Percentiles rank a stretch among this genome's conserved stretches.
phyloP scores from a whole-genome alignment of 2,888 invertebrate species.

The Amaurobius ferox region DNA sequence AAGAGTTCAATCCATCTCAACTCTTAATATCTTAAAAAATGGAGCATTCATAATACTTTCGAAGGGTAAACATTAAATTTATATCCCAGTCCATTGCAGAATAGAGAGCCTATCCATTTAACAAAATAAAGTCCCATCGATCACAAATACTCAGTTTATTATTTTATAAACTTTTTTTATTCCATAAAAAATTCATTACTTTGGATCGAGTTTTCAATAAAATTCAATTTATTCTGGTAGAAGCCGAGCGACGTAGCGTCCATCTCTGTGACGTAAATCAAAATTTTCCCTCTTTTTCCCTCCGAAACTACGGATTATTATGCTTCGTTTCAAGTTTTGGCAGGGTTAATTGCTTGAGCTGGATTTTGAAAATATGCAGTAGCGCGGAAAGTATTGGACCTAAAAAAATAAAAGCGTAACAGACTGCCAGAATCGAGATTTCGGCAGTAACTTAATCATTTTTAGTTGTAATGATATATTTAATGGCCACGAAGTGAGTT shows the following conservation, averaged over 20 bases:
- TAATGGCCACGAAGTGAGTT: neutral
- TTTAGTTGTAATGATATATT: neutral
- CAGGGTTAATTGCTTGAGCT: constrained; percentile 1
- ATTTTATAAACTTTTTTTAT: neutral
- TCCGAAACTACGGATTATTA: neutral
- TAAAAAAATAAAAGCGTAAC: neutral
- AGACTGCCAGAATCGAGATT: neutral
- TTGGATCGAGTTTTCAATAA: constrained; percentile 2
- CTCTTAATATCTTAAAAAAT: neutral
- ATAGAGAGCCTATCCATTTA: neutral
- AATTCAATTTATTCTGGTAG: neutral
- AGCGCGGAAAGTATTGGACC: neutral
- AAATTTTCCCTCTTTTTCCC: neutral
- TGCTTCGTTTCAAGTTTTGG: neutral
- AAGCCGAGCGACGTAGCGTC: neutral
- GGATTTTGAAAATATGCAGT: neutral
- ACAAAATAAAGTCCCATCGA: neutral
- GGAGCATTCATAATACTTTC: neutral
- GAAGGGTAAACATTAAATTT: neutral
- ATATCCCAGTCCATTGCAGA: neutral
- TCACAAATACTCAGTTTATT: neutral
- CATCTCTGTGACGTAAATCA: neutral
- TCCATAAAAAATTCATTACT: constrained; percentile 8
- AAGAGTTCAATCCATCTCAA: neutral
- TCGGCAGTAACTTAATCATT: neutral